Evolutionary conservation across 1,140 invertebrate species (phyloP).

Genomic region (Dendrolimus kikuchii): DNA sequence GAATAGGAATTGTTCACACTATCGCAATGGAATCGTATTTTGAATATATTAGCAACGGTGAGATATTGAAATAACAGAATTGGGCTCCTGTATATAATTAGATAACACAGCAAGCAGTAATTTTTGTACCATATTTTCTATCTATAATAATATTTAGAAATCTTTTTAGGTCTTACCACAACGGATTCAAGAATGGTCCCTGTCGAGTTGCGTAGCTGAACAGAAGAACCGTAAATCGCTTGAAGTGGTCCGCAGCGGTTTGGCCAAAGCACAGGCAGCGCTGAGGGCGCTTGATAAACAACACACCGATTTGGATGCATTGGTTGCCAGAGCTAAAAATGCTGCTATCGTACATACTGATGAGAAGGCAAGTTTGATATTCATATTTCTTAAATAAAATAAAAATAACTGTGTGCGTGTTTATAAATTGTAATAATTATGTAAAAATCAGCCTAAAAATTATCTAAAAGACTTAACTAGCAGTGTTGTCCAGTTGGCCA

Average conservation of each 20-base stretch:
- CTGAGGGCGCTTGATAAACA: constrained; percentile 85
- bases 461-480: no score
- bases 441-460: no score
- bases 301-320: constrained; percentile 84
- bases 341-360: constrained; percentile 79
- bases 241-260: constrained; percentile 86
- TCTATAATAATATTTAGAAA: background rate
- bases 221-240: constrained; percentile 87
- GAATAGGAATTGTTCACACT: no score
- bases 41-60: no score
- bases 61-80: no score
- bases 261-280: constrained; percentile 82
- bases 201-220: constrained; percentile 91
- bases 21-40: no score
- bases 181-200: constrained; percentile 94
- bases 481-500: no score
- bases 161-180: constrained; percentile 84
- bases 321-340: constrained; percentile 84
- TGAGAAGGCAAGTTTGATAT: constrained; percentile 68
- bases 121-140: background rate
- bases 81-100: no score
- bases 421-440: no score
- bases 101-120: background rate
- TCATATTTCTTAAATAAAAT: no score
- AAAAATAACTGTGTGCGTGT: no score